Evolutionary conservation across 2,113 vertebrate species (phyloP).

Genomic region (Sminthopsis crassicaudata): DNA sequence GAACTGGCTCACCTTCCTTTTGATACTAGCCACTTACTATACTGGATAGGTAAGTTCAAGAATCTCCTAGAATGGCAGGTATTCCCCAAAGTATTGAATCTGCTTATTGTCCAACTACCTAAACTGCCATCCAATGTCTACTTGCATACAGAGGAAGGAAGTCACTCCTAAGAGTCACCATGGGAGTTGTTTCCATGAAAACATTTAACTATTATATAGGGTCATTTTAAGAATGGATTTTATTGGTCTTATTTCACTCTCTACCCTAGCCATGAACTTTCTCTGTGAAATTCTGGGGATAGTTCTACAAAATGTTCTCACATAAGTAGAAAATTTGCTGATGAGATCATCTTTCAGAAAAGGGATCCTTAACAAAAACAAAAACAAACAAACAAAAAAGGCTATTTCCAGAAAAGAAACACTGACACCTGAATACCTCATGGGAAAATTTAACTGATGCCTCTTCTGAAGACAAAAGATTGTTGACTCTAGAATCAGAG

Average conservation of each 20-base stretch:
- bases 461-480: background rate
- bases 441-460: background rate
- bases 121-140: background rate
- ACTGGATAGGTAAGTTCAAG: background rate
- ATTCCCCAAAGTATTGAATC: background rate
- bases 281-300: background rate
- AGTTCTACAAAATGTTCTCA: background rate
- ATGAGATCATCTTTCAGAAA: background rate
- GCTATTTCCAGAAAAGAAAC: background rate
- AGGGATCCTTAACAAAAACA: background rate
- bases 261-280: background rate
- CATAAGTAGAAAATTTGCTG: background rate
- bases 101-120: background rate
- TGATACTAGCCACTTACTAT: background rate
- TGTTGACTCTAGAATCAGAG: background rate
- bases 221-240: constrained; percentile 1
- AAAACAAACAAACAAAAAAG: background rate
- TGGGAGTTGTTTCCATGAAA: background rate
- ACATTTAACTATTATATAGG: background rate
- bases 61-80: background rate
- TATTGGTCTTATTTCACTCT: background rate
- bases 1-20: background rate
- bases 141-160: too few relatives aligned
- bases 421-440: background rate
- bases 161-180: background rate